A percentile compares a stretch with the other conserved stretches of the same genome.
phyloP scores from a whole-genome alignment of 2,888 invertebrate species.

The Ichneumoninae sp. region DNA sequence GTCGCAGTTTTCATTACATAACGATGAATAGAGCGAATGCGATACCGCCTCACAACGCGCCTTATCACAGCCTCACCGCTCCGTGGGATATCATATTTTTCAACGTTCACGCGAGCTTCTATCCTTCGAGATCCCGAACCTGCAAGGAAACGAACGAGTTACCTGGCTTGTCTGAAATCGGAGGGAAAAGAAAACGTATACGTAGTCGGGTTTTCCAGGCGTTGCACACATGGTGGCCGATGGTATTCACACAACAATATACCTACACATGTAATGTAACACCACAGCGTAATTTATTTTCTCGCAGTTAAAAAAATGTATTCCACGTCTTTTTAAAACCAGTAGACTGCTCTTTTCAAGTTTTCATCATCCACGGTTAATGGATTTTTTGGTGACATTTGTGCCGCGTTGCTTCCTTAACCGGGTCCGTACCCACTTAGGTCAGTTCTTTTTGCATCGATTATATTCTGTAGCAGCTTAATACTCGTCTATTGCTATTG shows the following conservation, averaged over 20 bases:
- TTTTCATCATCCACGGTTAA: neutral
- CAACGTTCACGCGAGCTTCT: slow-evolving; percentile 43
- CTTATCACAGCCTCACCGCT: slow-evolving; percentile 45
- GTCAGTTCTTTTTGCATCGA: too few relatives aligned
- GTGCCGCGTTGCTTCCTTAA: too few relatives aligned
- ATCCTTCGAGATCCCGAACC: slow-evolving; percentile 32
- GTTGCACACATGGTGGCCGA: slow-evolving; percentile 17
- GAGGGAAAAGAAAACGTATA: slow-evolving; percentile 35
- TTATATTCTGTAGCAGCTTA: too few relatives aligned
- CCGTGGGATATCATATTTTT: slow-evolving; percentile 52
- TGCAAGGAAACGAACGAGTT: slow-evolving; percentile 26
- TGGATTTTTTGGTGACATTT: neutral
- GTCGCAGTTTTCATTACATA: slow-evolving; percentile 51
- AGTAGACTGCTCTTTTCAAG: neutral
- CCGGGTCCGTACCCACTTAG: too few relatives aligned
- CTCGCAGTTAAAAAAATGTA: too few relatives aligned
- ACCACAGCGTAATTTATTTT: too few relatives aligned
- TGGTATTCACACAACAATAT: neutral
- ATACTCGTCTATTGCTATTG: too few relatives aligned
- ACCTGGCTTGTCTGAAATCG: slow-evolving; percentile 46
- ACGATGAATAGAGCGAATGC: slow-evolving; percentile 50
- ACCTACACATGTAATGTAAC: neutral
- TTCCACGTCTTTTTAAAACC: too few relatives aligned
- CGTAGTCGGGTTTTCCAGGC: slow-evolving; percentile 10
- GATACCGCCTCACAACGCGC: slow-evolving; percentile 48